Percentiles rank a stretch among this genome's conserved stretches.
These are phyloP conservation scores for Vimba vimba DNA, from an alignment of 2,113 vertebrate genomes.

Conservation along the genomic window DNA sequence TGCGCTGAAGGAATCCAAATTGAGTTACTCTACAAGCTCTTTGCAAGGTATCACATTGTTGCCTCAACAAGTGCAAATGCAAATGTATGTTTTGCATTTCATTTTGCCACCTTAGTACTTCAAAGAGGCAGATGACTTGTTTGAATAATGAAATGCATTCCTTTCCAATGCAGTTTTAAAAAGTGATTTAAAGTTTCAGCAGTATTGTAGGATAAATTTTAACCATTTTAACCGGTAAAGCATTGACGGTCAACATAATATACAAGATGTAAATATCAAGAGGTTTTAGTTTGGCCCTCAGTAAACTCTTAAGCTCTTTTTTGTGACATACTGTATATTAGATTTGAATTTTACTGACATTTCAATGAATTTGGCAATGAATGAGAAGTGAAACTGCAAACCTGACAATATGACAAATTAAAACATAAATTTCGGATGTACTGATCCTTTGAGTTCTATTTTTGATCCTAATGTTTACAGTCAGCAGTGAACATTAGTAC, in stretches of 20 bases:
- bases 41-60: not conserved
- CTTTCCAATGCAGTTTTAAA: not conserved
- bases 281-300: not conserved
- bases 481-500: not conserved
- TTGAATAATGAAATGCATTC: conserved; percentile 13
- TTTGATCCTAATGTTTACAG: not conserved
- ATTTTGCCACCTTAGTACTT: conserved; percentile 30
- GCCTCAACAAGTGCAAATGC: conserved; percentile 14
- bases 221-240: not conserved
- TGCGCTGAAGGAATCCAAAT: conserved; percentile 26
- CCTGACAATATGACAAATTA: not conserved
- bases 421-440: not conserved
- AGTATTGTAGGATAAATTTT: not conserved
- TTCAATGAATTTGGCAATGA: not conserved
- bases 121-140: conserved; percentile 24
- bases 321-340: not conserved
- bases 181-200: not conserved
- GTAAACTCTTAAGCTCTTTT: not conserved
- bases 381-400: not conserved
- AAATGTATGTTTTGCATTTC: conserved; percentile 35
- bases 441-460: not conserved
- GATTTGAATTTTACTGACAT: not conserved
- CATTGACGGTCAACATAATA: not conserved
- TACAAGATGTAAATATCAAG: not conserved
- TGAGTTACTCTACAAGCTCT: conserved; percentile 9